Evolutionary conservation across 2,888 invertebrate genomes (phyloP), one percentile per base, ranked within the genome.

Genomic region (Coelinius sp.): DNA sequence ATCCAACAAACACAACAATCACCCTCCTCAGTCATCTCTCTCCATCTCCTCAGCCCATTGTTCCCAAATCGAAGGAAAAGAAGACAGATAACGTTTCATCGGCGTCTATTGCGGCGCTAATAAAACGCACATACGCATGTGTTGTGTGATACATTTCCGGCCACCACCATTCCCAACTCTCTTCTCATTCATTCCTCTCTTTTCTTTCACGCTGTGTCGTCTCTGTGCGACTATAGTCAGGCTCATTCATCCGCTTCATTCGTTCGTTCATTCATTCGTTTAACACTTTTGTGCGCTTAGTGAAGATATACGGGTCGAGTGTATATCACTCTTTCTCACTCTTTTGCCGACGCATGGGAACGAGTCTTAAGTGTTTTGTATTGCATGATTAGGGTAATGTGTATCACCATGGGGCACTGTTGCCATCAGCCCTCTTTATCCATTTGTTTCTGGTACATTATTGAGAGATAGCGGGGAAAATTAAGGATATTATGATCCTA

Each of bases 281-380:
- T 83, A 86, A 85, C 84, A 86, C 85, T 86, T 86, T 85, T 86
- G 85, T 85, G 84, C n/a, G n/a, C 81, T 59, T 25, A 76, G 80
- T 80, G 82, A 81, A 81, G 75, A 78, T 82, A 86, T 86, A 86
- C 84, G 86, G 85, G 86, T 77, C 14, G n/a, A 25, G 10, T 35
- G 20, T 49, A 20, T 49, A 31, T 31, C 31, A 8, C 81, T 83
- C 81, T 80, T n/a, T 56, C 31, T 56, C 56, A 14, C 27, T 56
- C 46, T 27, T 25, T 46, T 10, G 24, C 14, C 4, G 14, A 17
- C 25, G 79, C 80, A 79, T 86, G 84, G 82, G 83, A 85, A 84
- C 81, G 77, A 41, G 35, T 79, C 77, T 84, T 82, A 83, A 86
- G 81, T 82, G 82, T 86, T 86, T 85, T 85, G 84, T 85, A 80